A percentile compares a stretch with the other conserved stretches of the same genome.
Conservation (phyloP, 2,888 invertebrate species). For the Amiota communis region DNA sequence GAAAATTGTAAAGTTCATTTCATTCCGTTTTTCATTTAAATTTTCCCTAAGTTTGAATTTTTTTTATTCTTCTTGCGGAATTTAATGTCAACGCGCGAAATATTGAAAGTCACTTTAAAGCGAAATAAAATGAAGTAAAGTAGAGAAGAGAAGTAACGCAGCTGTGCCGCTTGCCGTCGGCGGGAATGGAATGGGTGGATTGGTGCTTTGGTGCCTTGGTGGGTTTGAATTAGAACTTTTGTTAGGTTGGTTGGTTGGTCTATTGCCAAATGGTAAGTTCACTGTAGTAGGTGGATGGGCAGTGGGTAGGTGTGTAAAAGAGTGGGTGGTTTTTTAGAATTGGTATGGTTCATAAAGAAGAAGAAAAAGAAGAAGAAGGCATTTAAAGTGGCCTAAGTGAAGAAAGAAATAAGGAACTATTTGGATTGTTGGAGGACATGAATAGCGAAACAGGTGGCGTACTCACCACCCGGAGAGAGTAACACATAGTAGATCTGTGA, state of each 20-base stretch:
- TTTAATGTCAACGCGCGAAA: conserved; percentile 33
- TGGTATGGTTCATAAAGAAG: too few relatives aligned
- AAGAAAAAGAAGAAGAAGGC: too few relatives aligned
- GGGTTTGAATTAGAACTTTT: neutral
- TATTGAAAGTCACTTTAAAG: conserved; percentile 66
- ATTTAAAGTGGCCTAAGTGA: too few relatives aligned
- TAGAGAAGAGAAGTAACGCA: conserved; percentile 37
- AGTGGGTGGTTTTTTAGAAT: neutral
- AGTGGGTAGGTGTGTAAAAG: neutral
- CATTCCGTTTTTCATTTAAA: neutral
- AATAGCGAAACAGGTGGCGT: too few relatives aligned
- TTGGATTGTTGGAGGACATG: too few relatives aligned
- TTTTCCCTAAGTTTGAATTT: neutral
- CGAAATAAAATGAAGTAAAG: neutral
- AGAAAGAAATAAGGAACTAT: too few relatives aligned
- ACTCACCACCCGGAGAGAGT: too few relatives aligned
- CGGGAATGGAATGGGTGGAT: neutral
- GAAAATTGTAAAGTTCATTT: conserved; percentile 41
- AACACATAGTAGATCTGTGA: too few relatives aligned
- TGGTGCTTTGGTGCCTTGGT: neutral
- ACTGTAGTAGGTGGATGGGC: neutral
- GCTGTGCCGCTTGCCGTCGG: conserved; percentile 47
- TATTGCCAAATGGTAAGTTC: neutral
- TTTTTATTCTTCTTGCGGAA: conserved; percentile 10
- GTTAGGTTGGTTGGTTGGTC: neutral